Base-by-base conservation (phyloP, 2,113 vertebrate species). In the Ceyx melanurus region DNA sequence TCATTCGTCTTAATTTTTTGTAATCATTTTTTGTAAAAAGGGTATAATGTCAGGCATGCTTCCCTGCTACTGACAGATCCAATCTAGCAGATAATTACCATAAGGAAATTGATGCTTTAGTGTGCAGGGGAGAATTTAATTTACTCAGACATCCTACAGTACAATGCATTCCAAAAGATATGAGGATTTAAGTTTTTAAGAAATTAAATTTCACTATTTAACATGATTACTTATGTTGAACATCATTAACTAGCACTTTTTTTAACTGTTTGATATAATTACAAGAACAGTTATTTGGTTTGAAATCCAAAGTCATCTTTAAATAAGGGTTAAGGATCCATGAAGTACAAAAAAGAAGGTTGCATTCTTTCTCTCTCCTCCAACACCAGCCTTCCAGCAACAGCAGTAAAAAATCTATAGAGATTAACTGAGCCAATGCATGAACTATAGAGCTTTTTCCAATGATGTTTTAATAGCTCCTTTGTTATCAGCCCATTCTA, bases 51-150 rank as follows among this genome's bases (percentile, higher is more conserved):
- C 99, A 99, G 98, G 98, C 98, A 98, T 98, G 99, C 99, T 99
- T 99, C 98, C 98, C 98, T 98, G 97, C 98, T 97, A 98, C 98
- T 99, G 99, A 99, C 99, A 99, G 98, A 98, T 99, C 99, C 98
- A 99, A 99, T 99, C 99, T 99, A 98, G 98, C 98, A 99, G 98
- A 99, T 99, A 99, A 99, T 99, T 99, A 99, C 98, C 99, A 99
- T 99, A 99, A 99, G 98, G 99, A 99, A 99, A 99, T 99, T 99
- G 99, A 99, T 99, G 99, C 98, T 99, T 99, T 99, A 98, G 98
- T 99, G 98, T 98, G 98, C 98, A 97, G 97, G 98, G 98, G 98
- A 98, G 98, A 99, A 99, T 99, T 99, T 99, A 99, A 99, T 99
- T 99, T 99, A 99, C 99, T 98, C 98, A 98, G 99, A 99, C 99